Evolutionary conservation across 2,888 invertebrate species (phyloP).

Genomic region (Drosophila tanythrix): DNA sequence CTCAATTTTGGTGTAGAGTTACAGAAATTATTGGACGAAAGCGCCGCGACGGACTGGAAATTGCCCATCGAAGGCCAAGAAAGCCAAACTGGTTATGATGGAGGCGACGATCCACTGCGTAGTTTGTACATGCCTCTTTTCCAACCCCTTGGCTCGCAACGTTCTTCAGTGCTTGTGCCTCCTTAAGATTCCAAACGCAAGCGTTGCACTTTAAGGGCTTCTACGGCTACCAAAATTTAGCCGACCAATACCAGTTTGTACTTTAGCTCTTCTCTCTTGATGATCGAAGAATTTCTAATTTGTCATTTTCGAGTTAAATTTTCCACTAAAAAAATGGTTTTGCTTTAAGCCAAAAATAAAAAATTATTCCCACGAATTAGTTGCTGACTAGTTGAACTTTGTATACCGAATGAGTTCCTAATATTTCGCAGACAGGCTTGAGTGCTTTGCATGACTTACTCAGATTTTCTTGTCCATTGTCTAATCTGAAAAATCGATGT

Average conservation of each 20-base stretch:
- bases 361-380: rapidly evolving
- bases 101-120: background rate
- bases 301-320: background rate
- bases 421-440: background rate
- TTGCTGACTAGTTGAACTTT: background rate
- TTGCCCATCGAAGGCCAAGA: background rate
- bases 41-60: background rate
- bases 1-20: background rate
- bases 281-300: background rate
- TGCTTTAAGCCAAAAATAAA: background rate
- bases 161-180: background rate
- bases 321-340: background rate
- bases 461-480: background rate
- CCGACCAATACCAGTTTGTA: background rate
- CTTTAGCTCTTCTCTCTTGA: background rate
- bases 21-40: background rate
- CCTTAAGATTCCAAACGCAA: background rate
- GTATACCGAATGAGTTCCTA: background rate
- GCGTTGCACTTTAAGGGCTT: background rate
- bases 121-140: background rate
- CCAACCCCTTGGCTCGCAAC: rapidly evolving
- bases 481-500: background rate
- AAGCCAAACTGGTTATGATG: background rate
- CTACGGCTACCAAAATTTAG: background rate
- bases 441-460: background rate